These are phyloP conservation scores for Drosophila dunni DNA, from an alignment of 1,140 invertebrate species.

Conservation along the genomic window DNA sequence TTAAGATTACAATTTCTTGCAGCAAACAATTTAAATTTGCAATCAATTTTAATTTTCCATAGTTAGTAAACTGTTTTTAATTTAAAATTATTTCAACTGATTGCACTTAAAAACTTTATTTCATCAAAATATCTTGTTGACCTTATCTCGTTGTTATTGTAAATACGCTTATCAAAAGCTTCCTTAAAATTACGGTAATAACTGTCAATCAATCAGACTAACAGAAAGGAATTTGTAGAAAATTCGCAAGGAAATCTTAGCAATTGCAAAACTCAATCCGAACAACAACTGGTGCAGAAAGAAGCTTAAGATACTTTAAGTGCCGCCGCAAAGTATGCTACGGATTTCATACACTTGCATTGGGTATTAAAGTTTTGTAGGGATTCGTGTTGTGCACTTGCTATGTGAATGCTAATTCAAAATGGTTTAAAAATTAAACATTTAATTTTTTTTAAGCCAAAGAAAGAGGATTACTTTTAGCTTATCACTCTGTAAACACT, in stretches of 20 bases:
- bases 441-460: too few relatives aligned
- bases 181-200: conserved; percentile 12
- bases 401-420: too few relatives aligned
- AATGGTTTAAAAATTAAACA: too few relatives aligned
- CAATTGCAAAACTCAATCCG: background rate
- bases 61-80: background rate
- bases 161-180: conserved; percentile 9
- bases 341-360: background rate
- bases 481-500: too few relatives aligned
- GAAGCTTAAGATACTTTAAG: conserved; percentile 12
- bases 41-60: background rate
- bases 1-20: background rate
- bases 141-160: background rate
- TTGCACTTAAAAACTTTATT: background rate
- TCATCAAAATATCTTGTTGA: background rate
- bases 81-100: background rate
- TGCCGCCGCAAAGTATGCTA: conserved; percentile 7
- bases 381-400: too few relatives aligned
- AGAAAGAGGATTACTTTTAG: too few relatives aligned
- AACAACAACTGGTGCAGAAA: background rate
- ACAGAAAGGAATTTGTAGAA: conserved; percentile 2
- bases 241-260: conserved; percentile 1
- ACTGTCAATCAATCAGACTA: conserved; percentile 44
- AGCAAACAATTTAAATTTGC: background rate
- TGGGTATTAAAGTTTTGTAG: too few relatives aligned